phyloP scores from a whole-genome alignment of 2,113 vertebrate genomes.

The Lanius ludovicianus region DNA sequence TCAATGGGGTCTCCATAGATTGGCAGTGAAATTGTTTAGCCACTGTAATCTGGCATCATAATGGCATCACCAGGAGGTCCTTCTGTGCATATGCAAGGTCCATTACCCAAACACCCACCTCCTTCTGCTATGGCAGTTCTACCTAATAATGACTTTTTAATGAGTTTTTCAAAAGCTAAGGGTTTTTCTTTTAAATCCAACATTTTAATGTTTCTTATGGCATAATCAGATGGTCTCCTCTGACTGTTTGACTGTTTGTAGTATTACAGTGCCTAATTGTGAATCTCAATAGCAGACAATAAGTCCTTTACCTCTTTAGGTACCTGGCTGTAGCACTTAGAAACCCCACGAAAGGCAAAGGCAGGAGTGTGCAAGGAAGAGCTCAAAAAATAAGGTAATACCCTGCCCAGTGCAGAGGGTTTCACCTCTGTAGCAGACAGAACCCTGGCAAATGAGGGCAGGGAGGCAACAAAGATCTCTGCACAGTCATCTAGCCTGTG shows the following conservation, averaged over 20 bases:
- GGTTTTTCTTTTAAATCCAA: constrained; percentile 25
- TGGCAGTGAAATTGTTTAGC: constrained; percentile 25
- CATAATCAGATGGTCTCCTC: not conserved
- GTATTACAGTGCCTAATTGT: not conserved
- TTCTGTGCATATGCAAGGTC: constrained; percentile 36
- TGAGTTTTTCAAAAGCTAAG: constrained; percentile 25
- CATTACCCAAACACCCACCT: constrained; percentile 49
- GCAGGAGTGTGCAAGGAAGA: not conserved
- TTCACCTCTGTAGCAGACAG: not conserved
- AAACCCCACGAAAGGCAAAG: not conserved
- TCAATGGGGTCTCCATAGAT: not conserved
- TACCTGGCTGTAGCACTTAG: not conserved
- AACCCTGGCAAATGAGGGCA: not conserved
- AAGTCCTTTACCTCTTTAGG: not conserved
- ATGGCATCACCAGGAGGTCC: constrained; percentile 52
- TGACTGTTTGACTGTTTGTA: not conserved
- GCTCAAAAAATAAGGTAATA: accelerated
- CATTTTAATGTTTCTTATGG: constrained; percentile 16
- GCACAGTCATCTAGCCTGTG: not conserved
- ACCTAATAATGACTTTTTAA: constrained; percentile 49
- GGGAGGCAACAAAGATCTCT: not conserved
- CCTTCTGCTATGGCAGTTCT: not conserved
- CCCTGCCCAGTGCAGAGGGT: not conserved
- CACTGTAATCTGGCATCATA: constrained; percentile 8
- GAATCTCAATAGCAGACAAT: not conserved